A percentile compares a stretch with the other conserved stretches of the same genome.
Conservation (phyloP, 2,888 invertebrate species). For the Oxycera nigricornis region DNA sequence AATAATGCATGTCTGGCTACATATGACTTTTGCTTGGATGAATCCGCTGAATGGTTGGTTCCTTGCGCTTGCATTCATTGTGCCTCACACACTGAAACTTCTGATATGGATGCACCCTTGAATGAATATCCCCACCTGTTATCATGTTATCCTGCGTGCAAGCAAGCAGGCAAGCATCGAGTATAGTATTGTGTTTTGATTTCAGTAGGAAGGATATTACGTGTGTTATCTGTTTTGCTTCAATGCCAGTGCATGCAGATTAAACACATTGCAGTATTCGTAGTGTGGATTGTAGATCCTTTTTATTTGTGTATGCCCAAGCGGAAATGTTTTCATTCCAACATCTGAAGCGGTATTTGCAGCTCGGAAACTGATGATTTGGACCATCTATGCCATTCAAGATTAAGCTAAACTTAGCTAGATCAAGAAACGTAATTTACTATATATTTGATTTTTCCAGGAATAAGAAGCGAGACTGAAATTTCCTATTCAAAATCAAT, state of each 20-base stretch:
- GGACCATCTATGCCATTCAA: no score
- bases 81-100: not conserved
- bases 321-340: no score
- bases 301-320: no score
- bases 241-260: not conserved
- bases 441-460: no score
- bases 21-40: constrained; percentile 32
- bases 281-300: no score
- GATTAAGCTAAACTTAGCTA: no score
- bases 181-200: constrained; percentile 2
- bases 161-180: not conserved
- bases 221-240: constrained; percentile 20
- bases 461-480: no score
- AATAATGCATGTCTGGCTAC: constrained; percentile 14
- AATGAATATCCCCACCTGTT: not conserved
- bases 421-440: no score
- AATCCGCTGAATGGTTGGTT: constrained; percentile 2
- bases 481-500: no score
- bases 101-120: not conserved
- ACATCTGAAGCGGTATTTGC: no score
- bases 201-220: not conserved
- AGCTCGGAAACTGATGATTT: no score
- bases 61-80: constrained; percentile 2
- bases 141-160: not conserved
- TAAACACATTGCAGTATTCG: not conserved